These are phyloP conservation scores for Alligator sinensis DNA, from an alignment of 2,113 vertebrate genomes.

Conservation along the genomic window DNA sequence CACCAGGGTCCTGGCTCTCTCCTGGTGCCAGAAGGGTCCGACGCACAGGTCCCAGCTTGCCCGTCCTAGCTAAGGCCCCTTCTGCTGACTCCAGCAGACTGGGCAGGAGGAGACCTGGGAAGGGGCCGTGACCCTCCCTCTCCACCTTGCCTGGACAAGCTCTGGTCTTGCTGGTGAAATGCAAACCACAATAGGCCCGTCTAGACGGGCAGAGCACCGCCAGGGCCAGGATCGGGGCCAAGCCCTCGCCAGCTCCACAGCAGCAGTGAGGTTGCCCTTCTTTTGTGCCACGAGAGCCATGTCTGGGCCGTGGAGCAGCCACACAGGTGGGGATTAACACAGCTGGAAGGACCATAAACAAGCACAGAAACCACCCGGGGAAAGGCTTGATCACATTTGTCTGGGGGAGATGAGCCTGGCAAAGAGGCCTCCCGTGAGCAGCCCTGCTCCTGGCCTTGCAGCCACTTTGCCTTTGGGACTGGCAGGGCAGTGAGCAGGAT, in stretches of 20 bases:
- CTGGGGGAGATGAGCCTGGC: neutral
- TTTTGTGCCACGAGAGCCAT: neutral
- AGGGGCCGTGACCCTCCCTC: neutral
- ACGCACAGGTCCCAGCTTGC: neutral
- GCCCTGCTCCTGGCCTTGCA: neutral
- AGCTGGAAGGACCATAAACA: constrained; percentile 41
- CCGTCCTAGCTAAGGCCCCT: neutral
- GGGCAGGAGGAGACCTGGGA: neutral
- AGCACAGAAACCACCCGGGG: constrained; percentile 48
- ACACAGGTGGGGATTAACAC: neutral
- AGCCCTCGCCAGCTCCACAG: neutral
- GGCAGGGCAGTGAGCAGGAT: neutral
- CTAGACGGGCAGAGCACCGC: neutral
- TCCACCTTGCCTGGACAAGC: neutral
- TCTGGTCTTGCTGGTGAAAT: neutral
- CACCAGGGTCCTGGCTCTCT: neutral
- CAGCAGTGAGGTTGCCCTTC: neutral
- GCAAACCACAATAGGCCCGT: neutral
- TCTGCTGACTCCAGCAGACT: neutral
- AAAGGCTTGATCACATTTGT: neutral
- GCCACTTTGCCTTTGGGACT: neutral
- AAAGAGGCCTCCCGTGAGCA: constrained; percentile 11
- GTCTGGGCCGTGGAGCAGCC: neutral
- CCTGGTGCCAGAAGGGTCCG: neutral
- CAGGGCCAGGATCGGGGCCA: neutral